These are phyloP conservation scores for Maniola hyperantus DNA, from an alignment of 2,888 invertebrate genomes.

Conservation along the genomic window DNA sequence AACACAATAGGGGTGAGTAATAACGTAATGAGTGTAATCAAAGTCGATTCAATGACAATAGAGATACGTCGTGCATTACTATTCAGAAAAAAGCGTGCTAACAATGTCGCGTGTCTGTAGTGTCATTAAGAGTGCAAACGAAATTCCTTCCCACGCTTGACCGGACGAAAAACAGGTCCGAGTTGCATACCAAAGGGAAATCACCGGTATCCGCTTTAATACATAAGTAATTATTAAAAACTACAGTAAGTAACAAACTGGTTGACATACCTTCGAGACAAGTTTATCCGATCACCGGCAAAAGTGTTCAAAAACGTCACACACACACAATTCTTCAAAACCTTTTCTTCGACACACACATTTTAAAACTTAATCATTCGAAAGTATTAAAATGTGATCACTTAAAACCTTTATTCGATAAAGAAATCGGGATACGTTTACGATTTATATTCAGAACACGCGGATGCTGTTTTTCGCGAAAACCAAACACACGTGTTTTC, in stretches of 20 bases:
- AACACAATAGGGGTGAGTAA: too few species aligned
- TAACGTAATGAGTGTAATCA: not conserved
- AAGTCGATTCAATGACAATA: not conserved
- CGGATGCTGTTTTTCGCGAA: slow-evolving; percentile 50
- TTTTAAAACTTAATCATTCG: slow-evolving; percentile 66
- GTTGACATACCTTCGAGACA: slow-evolving; percentile 60
- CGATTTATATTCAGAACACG: slow-evolving; percentile 55
- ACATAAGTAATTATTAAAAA: slow-evolving; percentile 59
- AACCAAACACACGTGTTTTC: slow-evolving; percentile 43
- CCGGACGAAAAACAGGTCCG: slow-evolving; percentile 75
- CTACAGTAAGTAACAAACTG: slow-evolving; percentile 47
- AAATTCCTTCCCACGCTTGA: slow-evolving; percentile 75
- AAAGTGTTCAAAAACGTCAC: slow-evolving; percentile 46
- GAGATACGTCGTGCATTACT: not conserved
- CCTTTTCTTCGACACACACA: slow-evolving; percentile 65
- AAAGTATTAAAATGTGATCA: slow-evolving; percentile 61
- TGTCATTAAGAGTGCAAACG: slow-evolving; percentile 53
- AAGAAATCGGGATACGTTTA: slow-evolving; percentile 38
- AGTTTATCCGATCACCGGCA: slow-evolving; percentile 39
- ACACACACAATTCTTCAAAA: slow-evolving; percentile 52
- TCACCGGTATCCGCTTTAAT: slow-evolving; percentile 57
- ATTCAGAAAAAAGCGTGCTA: slow-evolving; percentile 4
- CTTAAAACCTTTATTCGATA: slow-evolving; percentile 28
- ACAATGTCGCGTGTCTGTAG: not conserved
- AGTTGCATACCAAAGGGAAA: slow-evolving; percentile 73